Evolutionary conservation across 1,140 invertebrate species (phyloP).

Genomic region (Drosophila albomicans): DNA sequence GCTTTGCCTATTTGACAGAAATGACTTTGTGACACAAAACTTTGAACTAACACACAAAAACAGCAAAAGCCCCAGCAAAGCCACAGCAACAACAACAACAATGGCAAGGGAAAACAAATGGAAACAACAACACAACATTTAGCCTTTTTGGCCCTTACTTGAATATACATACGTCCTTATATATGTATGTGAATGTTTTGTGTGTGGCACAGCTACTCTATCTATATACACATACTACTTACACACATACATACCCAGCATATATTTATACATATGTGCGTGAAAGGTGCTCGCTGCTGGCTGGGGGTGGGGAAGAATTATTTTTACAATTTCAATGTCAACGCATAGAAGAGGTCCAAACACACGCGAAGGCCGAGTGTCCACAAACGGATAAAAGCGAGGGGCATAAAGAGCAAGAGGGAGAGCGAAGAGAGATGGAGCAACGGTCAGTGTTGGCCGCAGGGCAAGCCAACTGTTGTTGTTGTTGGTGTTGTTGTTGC

Average conservation of each 20-base stretch:
- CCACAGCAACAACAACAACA: slow-evolving; percentile 28
- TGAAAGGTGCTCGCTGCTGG: slow-evolving; percentile 12
- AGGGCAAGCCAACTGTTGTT: not conserved
- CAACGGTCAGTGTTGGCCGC: slow-evolving; percentile 21
- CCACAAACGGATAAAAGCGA: not conserved
- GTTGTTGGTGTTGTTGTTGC: no score
- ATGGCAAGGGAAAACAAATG: slow-evolving; percentile 35
- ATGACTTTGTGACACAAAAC: slow-evolving; percentile 63
- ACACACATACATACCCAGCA: no score
- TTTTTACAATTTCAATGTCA: slow-evolving; percentile 82
- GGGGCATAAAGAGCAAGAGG: not conserved
- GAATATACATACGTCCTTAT: not conserved
- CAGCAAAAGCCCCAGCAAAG: slow-evolving; percentile 24
- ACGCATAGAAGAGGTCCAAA: slow-evolving; percentile 46
- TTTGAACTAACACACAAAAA: slow-evolving; percentile 44
- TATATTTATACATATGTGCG: slow-evolving; percentile 28
- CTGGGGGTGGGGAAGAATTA: slow-evolving; percentile 59
- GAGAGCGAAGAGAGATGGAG: no score
- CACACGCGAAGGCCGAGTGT: slow-evolving; percentile 59
- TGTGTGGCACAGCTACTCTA: not conserved
- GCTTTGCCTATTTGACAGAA: slow-evolving; percentile 63
- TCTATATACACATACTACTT: not conserved
- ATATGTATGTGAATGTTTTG: not conserved
- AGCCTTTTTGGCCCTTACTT: slow-evolving; percentile 56
- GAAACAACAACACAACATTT: slow-evolving; percentile 44